Evolutionary conservation across 2,888 invertebrate species (phyloP), one percentile per base, ranked within the genome.

Genomic region (Ethmia dodecea): DNA sequence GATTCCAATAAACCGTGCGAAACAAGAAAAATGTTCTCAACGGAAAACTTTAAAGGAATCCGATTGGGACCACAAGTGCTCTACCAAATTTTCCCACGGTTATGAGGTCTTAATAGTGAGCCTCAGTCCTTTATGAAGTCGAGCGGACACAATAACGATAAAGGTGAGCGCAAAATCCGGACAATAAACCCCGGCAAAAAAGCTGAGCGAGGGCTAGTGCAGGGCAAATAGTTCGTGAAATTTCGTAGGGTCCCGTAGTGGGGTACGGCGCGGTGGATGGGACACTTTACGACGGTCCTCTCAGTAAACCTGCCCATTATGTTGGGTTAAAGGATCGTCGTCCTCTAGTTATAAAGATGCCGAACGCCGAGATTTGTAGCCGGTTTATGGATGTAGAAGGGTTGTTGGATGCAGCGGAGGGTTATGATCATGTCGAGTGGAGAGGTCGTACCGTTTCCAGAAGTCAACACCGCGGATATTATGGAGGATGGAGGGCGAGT

Each of bases 181-280:
- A 81, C 83, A 83, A 86, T 84, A 86, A 86, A 86, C 73, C 75
- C 68, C 69, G 71, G 70, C 77, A 83, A 86, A 83, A 78, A 83
- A 78, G 76, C 80, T 70, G 75, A 76, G 71, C 57, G 75, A 67
- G 74, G 79, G 77, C 79, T 77, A 83, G 80, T 81, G 72, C 73
- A 69, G 80, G 68, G 71, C 73, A 83, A 84, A 86, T 86, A 84
- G 84, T 86, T 83, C 81, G 84, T 83, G 81, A 83, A 84, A 84
- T 79, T 78, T 70, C 67, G 68, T 69, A 78, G 83, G 84, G 83
- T 65, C 71, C 71, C 63, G 61, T 49, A 46, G 46, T 54, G 52
- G 60, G 68, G 70, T 60, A 51, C 43, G 40, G 22, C 43, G 40
- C 37, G 33, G 52, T 60, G 69, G 62, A 69, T 73, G 73, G 80